Conservation (phyloP, 2,888 invertebrate genomes). For the Protophormia terraenovae region DNA sequence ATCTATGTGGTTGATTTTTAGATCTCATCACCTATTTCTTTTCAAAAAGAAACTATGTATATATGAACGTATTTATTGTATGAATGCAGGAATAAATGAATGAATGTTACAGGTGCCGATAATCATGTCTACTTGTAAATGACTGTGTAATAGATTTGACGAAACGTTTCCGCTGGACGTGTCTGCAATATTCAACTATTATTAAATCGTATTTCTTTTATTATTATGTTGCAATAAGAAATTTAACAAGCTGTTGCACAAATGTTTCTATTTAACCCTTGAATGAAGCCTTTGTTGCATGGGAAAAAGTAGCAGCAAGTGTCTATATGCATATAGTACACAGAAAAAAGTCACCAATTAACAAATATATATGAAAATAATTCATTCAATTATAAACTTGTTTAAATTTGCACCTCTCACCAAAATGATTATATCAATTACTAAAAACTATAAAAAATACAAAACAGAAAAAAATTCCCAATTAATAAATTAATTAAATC, state of each 20-base stretch:
- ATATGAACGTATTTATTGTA: neutral
- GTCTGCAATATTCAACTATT: conserved; percentile 42
- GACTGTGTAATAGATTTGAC: conserved; percentile 55
- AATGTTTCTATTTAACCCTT: conserved; percentile 39
- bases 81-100: neutral
- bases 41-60: neutral
- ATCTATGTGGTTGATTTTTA: conserved; percentile 24
- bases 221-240: conserved; percentile 1
- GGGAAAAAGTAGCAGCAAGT: neutral
- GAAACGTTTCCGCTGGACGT: conserved; percentile 64
- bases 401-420: no score
- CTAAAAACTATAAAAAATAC: no score
- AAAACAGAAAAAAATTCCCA: no score
- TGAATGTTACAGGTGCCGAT: conserved; percentile 45
- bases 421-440: no score
- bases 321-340: no score
- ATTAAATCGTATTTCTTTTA: neutral
- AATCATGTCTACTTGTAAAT: conserved; percentile 55
- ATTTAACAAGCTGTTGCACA: conserved; percentile 62
- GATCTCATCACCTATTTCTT: conserved; percentile 34
- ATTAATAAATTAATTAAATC: no score
- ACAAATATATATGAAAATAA: no score
- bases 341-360: no score
- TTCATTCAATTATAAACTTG: no score
- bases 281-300: neutral